Evolutionary conservation across 2,113 vertebrate species (phyloP), one percentile per base, ranked within the genome.

Genomic region (Rissa tridactyla): DNA sequence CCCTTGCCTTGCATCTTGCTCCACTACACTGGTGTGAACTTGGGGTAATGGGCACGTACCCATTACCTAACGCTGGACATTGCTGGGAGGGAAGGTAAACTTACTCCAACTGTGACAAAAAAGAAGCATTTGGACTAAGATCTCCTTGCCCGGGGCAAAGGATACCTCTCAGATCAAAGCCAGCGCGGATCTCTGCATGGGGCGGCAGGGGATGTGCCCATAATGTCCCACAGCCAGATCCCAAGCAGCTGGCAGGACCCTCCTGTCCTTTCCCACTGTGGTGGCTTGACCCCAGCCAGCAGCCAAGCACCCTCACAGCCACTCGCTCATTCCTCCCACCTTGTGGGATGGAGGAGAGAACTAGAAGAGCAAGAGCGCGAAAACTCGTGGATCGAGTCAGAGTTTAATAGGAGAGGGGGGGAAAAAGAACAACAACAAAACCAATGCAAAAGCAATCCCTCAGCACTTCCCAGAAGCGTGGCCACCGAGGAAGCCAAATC

Each of bases 11-110:
- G 20, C 6, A 13, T 58, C 60, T 54, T 58, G 55, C 29, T 68
- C 40, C 46, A 6, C 30, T 11, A 54, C 17, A 20, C 44, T 5
- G 2, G 27, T 3, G 4, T 3, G 19, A 76, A 25, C 5, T 7
- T 2, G 36, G 29, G 36, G 18, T 4, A 29, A 44, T 1, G 1
- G 54, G 21, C 18, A 70, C 19, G 4, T 1, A 25, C 6, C 21
- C 58, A 13, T 3, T 4, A 19, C 62, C 30, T 5, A 11, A 9
- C 2, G 2, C 32, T 38, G 54, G 36, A 34, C 13, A 15, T 11
- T 18, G 36, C 34, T 32, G 36, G 79, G 17, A 73, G 17, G 32
- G 38, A 57, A 73, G 32, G 22, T 9, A 16, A 60, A 19, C 42
- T 54, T 11, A 4, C 5, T 75, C 18, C 87, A 54, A 2, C 10